Evolutionary conservation across 2,888 invertebrate genomes (phyloP).

Genomic region (Aporophyla lueneburgensis): DNA sequence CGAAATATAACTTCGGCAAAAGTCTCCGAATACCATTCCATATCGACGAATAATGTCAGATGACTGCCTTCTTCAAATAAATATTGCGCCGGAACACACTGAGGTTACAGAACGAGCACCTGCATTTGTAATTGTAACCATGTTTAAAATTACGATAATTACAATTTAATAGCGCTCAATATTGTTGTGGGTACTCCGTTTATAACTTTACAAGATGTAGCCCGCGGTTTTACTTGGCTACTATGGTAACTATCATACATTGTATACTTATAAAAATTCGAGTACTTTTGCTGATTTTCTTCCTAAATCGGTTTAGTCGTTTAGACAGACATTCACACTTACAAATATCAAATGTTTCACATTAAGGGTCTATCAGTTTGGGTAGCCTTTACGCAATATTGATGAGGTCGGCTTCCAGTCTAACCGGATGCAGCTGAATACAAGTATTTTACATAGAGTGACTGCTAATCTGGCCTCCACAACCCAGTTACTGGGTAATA

Average conservation of each 20-base stretch:
- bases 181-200: constrained; percentile 18
- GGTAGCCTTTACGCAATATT: no score
- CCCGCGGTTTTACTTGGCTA: not conserved
- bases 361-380: not conserved
- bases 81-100: not conserved
- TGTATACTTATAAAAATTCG: not conserved
- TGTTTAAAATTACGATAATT: constrained; percentile 53
- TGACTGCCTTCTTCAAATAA: not conserved
- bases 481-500: no score
- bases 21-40: not conserved
- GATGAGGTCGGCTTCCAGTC: no score
- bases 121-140: constrained; percentile 44
- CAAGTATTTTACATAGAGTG: no score
- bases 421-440: no score
- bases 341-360: not conserved
- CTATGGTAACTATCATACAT: not conserved
- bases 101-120: constrained; percentile 24
- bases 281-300: not conserved
- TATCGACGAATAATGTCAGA: not conserved
- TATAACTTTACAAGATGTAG: constrained; percentile 19
- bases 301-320: not conserved
- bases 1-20: not conserved
- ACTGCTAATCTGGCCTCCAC: no score
- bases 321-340: not conserved
- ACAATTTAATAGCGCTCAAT: constrained; percentile 25